These are phyloP conservation scores for Galagoides demidoff DNA, from an alignment of 2,797 vertebrate genomes.

Conservation along the genomic window DNA sequence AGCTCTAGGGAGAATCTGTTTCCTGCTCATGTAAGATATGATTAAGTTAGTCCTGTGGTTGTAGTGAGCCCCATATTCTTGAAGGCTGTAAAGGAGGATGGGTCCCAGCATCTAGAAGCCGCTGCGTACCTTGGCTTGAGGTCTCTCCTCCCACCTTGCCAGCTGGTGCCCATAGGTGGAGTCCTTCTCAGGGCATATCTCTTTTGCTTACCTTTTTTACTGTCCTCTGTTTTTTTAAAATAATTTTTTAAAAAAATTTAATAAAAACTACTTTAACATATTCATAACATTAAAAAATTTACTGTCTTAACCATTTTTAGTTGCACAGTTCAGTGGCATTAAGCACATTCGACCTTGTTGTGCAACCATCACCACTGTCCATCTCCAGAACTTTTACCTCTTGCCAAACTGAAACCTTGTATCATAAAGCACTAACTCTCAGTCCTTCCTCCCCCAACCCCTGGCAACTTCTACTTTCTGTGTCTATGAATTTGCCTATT, in stretches of 20 bases:
- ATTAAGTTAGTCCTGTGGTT: not conserved
- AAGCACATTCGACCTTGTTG: not conserved
- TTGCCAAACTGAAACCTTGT: not conserved
- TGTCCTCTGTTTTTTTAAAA: not conserved
- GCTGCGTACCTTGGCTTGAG: no score
- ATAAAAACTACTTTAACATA: not conserved
- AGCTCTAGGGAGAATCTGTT: not conserved
- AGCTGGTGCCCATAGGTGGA: not conserved
- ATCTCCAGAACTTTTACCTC: not conserved
- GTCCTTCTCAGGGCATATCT: not conserved
- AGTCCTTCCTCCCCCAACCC: not conserved
- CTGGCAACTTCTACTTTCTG: not conserved
- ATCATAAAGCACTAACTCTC: no score
- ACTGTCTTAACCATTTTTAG: not conserved
- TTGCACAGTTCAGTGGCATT: no score
- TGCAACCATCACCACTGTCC: no score
- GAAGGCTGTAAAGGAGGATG: not conserved
- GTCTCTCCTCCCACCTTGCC: not conserved
- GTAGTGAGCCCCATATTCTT: not conserved
- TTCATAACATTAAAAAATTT: not conserved
- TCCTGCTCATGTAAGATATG: not conserved
- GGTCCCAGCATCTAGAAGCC: not conserved
- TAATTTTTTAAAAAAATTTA: not conserved
- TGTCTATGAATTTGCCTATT: not conserved
- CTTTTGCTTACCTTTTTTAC: not conserved